phyloP scores from a whole-genome alignment of 1,140 invertebrate species.

The Oedothorax gibbosus region DNA sequence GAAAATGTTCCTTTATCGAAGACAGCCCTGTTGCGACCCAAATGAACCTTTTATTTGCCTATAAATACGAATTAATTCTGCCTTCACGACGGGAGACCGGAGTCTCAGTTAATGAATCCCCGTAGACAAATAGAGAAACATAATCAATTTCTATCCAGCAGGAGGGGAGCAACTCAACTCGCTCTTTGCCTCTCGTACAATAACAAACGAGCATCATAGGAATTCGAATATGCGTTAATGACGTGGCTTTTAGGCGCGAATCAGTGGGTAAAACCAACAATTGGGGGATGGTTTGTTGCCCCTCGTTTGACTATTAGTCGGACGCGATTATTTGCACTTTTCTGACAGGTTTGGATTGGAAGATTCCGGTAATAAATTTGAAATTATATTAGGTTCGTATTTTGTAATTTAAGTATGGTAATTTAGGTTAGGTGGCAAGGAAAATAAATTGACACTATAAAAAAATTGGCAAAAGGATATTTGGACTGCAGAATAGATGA shows the following conservation, averaged over 20 bases:
- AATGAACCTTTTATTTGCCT: constrained; percentile 50
- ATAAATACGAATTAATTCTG: constrained; percentile 55
- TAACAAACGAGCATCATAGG: constrained; percentile 49
- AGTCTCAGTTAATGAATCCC: constrained; percentile 47
- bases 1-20: constrained; percentile 8
- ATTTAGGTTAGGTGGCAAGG: no score
- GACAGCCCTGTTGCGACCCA: constrained; percentile 2
- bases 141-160: constrained; percentile 52
- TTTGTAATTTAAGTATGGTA: no score
- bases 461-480: no score
- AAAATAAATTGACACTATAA: no score
- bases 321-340: no score
- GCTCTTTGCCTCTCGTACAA: neutral
- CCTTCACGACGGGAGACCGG: constrained; percentile 24
- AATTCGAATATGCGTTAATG: constrained; percentile 42
- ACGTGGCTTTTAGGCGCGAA: neutral
- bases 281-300: neutral
- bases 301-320: no score
- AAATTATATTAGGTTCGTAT: no score
- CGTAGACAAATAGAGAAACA: constrained; percentile 55
- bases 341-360: no score
- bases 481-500: no score
- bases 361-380: no score
- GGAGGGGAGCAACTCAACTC: constrained; percentile 41
- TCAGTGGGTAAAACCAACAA: constrained; percentile 22